A percentile compares a stretch with the other conserved stretches of the same genome.
Conservation (phyloP, 2,113 vertebrate genomes). For the Xiphophorus hellerii region DNA sequence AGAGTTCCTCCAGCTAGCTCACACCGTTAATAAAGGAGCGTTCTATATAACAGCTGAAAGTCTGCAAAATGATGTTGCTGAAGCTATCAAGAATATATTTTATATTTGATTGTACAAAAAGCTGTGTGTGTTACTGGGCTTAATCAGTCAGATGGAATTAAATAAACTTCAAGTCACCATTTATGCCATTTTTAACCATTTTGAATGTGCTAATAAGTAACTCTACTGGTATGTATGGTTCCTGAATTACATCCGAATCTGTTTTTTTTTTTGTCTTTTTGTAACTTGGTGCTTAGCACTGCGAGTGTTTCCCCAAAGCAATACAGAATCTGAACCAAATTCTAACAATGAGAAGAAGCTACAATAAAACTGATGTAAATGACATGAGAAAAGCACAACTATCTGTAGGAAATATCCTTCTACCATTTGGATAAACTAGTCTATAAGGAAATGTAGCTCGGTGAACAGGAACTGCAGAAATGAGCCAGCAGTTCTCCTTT, state of each 20-base stretch:
- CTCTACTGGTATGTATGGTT: neutral
- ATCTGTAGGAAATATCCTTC: neutral
- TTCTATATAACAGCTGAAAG: too few species aligned
- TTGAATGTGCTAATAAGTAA: neutral
- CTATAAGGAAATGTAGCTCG: slow-evolving; percentile 7
- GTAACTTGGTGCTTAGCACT: neutral
- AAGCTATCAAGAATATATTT: neutral
- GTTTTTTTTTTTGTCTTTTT: too few species aligned
- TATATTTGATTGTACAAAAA: neutral
- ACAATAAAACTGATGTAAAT: too few species aligned
- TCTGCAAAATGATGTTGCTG: neutral
- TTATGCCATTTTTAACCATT: neutral
- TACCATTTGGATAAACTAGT: slow-evolving; percentile 3
- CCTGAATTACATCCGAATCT: neutral
- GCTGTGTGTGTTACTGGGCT: too few species aligned
- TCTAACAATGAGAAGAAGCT: neutral
- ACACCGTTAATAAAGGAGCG: neutral
- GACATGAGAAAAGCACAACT: neutral
- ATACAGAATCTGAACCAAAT: neutral
- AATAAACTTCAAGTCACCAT: neutral
- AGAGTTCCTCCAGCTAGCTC: neutral
- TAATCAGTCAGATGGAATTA: neutral
- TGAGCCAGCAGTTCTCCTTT: slow-evolving; percentile 51
- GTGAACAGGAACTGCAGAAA: slow-evolving; percentile 57
- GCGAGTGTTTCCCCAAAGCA: too few species aligned